These are phyloP conservation scores for Phenganax marumi DNA, from an alignment of 92 coral and sea anemone species.

Conservation along the genomic window DNA sequence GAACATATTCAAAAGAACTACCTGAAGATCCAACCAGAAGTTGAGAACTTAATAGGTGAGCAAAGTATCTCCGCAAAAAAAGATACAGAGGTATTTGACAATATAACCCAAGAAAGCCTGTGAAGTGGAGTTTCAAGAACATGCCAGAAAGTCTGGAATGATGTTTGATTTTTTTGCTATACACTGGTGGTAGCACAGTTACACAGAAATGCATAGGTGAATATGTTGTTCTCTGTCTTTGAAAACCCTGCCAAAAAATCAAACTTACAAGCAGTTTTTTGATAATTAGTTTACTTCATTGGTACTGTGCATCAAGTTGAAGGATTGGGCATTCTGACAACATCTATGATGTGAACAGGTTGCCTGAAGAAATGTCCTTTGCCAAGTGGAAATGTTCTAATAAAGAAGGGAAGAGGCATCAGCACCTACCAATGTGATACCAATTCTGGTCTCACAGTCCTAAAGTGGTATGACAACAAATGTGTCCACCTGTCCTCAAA, in stretches of 20 bases:
- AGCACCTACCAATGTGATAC: conserved; percentile 24
- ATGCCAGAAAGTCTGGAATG: no score
- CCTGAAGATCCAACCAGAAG: conserved; percentile 30
- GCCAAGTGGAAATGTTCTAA: conserved; percentile 12
- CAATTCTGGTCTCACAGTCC: conserved; percentile 26
- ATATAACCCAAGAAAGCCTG: no score
- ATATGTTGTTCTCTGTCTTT: conserved; percentile 32
- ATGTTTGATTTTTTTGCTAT: no score
- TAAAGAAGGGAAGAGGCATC: conserved; percentile 32
- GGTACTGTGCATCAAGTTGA: conserved; percentile 14
- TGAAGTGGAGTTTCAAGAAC: conserved; percentile 4
- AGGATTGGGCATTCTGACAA: neutral
- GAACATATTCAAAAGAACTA: conserved; percentile 34
- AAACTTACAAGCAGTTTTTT: conserved; percentile 19
- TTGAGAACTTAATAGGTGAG: neutral
- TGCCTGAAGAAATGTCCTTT: conserved; percentile 22
- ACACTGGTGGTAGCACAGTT: conserved; percentile 14
- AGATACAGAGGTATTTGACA: neutral
- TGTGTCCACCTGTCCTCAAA: no score
- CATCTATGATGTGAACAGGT: neutral
- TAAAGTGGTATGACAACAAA: no score
- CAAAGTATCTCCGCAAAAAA: conserved; percentile 3
- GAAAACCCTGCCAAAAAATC: conserved; percentile 19
- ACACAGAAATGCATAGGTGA: conserved; percentile 34
- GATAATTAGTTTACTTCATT: conserved; percentile 25